Base-by-base conservation (phyloP, 2,113 vertebrate species). In the Otus sunia region DNA sequence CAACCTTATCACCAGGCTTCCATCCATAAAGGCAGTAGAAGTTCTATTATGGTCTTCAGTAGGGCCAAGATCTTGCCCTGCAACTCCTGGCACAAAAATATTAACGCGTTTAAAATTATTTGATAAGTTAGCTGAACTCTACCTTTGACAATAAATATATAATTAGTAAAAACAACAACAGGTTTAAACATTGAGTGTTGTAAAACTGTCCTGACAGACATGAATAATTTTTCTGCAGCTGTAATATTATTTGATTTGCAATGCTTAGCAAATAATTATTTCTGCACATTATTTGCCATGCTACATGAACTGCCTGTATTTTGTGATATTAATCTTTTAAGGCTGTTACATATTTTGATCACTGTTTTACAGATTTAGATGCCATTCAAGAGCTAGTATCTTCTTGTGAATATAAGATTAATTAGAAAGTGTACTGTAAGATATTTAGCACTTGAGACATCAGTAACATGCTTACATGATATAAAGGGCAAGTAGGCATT, bases 241-340 rank as follows among this genome's bases (percentile, higher is more conserved):
- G 80, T 50, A 84, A 60, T 56, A 63, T 56, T 66, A 79, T 83
- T 92, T 94, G 69, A 95, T 95, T 96, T 93, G 60, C 60, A 93
- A 52, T 73, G 37, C 45, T 73, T 69, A 77, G 37, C 69, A 91
- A 96, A 78, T 95, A 32, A 11, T 73, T 86, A 78, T 93, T 89
- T 53, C 85, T 68, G 26, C 37, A 91, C 29, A 43, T 88, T 43
- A 53, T 91, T 86, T 84, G 37, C 77, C 30, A 17, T 58, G 43
- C 62, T 56, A 26, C 8, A 5, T 11, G 18, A 88, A 27, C 67
- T 69, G 71, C 36, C 36, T 68, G 32, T 80, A 36, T 21, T 56
- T 27, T 23, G 10, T 27, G 37, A 56, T 81, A 72, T 55, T 86
- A 39, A 62, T 94, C 60, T 91, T 90, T 82, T 71, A 80, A 84